These are phyloP conservation scores for Aldrovandia affinis DNA, from an alignment of 2,797 vertebrate genomes.

Conservation along the genomic window DNA sequence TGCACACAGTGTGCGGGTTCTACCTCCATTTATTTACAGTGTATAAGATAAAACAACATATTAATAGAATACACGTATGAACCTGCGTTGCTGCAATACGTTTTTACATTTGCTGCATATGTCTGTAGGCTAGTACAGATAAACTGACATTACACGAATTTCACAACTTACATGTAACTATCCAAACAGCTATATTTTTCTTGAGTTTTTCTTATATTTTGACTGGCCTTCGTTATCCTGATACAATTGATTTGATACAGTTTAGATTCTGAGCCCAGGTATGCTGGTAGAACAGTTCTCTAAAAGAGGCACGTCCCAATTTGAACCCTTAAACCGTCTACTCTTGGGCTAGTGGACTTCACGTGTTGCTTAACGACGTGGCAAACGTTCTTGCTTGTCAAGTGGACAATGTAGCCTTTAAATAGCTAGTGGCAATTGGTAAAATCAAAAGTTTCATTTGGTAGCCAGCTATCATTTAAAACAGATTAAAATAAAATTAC, in stretches of 20 bases:
- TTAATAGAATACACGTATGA: neutral
- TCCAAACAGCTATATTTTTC: neutral
- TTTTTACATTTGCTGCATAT: neutral
- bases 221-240: neutral
- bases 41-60: neutral
- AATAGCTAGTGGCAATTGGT: neutral
- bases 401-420: neutral
- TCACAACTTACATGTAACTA: neutral
- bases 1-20: too few relatives aligned
- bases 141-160: neutral
- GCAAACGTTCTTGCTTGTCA: neutral
- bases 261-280: neutral
- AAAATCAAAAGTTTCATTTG: neutral
- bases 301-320: neutral
- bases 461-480: neutral
- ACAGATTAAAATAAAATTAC: neutral
- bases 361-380: neutral
- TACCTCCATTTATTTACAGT: too few relatives aligned
- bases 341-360: neutral
- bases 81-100: neutral
- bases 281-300: neutral
- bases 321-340: neutral
- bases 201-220: neutral
- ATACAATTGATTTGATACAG: neutral
- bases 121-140: neutral